Conservation (phyloP, 2,113 vertebrate genomes). For the Falcunculus frontatus region DNA sequence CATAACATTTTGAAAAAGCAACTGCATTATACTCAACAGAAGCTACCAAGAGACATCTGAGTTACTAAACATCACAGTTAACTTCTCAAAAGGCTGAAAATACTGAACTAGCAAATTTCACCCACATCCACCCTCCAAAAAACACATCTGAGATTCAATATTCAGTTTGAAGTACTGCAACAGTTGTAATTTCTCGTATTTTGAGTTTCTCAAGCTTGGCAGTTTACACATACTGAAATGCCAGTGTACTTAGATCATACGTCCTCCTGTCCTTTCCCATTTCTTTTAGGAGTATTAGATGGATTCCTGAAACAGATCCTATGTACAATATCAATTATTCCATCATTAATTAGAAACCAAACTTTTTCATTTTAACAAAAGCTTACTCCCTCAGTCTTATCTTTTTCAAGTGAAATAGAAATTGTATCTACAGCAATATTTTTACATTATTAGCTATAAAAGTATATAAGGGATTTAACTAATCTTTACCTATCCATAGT, state of each 20-base stretch:
- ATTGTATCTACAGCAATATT: background rate
- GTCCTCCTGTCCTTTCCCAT: background rate
- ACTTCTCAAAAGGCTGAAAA: background rate
- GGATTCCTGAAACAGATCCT: background rate
- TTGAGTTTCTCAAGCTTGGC: background rate
- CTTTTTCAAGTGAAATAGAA: background rate
- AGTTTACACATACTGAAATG: background rate
- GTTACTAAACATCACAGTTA: background rate
- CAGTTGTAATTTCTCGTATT: background rate
- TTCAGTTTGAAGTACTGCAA: background rate
- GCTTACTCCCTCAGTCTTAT: background rate
- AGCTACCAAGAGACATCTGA: background rate
- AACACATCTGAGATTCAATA: background rate
- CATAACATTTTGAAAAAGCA: background rate
- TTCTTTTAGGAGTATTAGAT: background rate
- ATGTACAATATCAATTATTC: background rate
- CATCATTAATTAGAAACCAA: background rate
- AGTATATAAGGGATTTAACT: background rate
- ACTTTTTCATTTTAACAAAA: background rate
- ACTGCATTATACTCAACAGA: background rate
- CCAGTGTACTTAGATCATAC: background rate
- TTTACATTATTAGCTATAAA: background rate
- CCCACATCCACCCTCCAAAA: background rate
- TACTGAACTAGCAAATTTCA: background rate
- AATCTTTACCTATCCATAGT: background rate